Base-by-base conservation (phyloP, 2,888 invertebrate genomes). In the Drosophila atripex region DNA sequence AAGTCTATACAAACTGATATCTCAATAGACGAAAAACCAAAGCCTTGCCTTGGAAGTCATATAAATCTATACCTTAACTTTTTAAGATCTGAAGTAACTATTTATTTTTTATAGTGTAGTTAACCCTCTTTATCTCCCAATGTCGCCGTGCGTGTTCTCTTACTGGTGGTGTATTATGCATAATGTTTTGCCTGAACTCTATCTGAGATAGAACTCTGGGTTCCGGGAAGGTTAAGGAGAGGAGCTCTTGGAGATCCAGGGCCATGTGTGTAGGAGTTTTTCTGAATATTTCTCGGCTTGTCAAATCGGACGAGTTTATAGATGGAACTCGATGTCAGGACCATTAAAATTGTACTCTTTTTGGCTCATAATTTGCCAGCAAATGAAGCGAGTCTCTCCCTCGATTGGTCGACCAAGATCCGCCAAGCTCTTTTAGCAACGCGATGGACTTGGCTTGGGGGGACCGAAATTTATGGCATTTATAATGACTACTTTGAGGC, bases 401-500 rank as follows among this genome's bases (percentile, higher is more conserved):
- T 18, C 21, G 35, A 18, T 18, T 18, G 18, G 18, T 54, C 43
- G 11, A 41, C 7, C 16, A 18, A 41, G 41, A 43, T 18, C 12
- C 43, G 39, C 14, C 14, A 14, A 39, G 28, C 9, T 9, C 7
- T 25, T 25, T 25, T 25, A 35, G 35, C 35, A 11, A 54, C 23
- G 23, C 14, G 50, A 45, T 49, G 38, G 16, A 41, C 14, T 0
- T 3, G 11, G 80, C 79, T 80, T 49, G 75, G 59, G 73, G 78
- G 82, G 64, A 80, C 71, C 74, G 23, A 86, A 88, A 85, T 85
- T 85, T 85, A 85, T 85, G 88, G 87, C 86, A 84, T 87, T 85
- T 82, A 87, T 88, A 85, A 88, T 85, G 85, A 85, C 87, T 88
- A 85, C 88, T 88, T 85, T 86, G 83, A 75, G 46, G 77, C 73